These are phyloP conservation scores for Caenorhabditis latens DNA, from an alignment of 1,140 invertebrate species.

Conservation along the genomic window DNA sequence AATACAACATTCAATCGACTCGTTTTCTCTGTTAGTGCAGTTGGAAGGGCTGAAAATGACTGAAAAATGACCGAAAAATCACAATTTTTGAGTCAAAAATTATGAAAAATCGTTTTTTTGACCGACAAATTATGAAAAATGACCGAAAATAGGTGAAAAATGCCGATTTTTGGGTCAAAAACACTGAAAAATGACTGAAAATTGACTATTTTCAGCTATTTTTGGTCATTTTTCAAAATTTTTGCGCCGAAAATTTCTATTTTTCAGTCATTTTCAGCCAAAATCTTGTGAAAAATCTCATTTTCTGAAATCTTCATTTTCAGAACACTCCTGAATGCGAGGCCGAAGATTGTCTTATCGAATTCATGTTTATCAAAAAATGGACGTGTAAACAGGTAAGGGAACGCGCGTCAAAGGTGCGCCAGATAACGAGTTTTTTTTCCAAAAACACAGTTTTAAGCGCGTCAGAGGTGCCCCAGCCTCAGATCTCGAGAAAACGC, in stretches of 20 bases:
- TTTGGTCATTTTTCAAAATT: background rate
- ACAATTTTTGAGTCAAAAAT: background rate
- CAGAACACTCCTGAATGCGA: slow-evolving; percentile 32
- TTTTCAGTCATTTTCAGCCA: background rate
- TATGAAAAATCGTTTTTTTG: background rate
- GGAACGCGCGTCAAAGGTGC: background rate
- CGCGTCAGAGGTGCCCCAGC: too few relatives aligned
- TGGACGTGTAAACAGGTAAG: slow-evolving; percentile 24
- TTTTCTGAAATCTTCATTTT: background rate
- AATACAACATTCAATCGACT: background rate
- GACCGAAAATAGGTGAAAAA: background rate
- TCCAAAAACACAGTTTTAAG: too few relatives aligned
- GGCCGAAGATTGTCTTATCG: slow-evolving; percentile 19
- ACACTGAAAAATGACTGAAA: background rate
- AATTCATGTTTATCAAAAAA: slow-evolving; percentile 48
- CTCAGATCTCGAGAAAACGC: too few relatives aligned
- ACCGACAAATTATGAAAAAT: background rate
- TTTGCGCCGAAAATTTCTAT: background rate
- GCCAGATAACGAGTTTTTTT: too few relatives aligned
- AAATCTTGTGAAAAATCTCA: too few relatives aligned
- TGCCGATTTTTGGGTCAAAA: background rate
- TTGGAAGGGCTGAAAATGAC: background rate
- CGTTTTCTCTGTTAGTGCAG: background rate
- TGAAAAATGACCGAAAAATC: too few relatives aligned
- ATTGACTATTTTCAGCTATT: background rate